Percentiles rank a stretch among this genome's conserved stretches.
These are phyloP conservation scores for Plemyria rubiginata DNA, from an alignment of 2,888 invertebrate genomes.

Conservation along the genomic window DNA sequence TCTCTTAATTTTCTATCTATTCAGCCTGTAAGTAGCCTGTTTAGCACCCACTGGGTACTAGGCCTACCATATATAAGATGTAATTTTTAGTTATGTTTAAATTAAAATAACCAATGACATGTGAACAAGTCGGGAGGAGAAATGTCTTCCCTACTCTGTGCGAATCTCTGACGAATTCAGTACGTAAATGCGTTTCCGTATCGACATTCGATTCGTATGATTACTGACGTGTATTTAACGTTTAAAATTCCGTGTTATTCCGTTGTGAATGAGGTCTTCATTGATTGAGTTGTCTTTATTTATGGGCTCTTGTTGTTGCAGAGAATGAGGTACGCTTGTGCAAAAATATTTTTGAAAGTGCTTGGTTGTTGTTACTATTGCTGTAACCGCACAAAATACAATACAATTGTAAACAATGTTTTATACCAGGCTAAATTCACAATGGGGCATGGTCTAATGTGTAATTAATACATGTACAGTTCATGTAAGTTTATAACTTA, in stretches of 20 bases:
- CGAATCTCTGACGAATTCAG: slow-evolving; percentile 41
- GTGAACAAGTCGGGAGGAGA: too few relatives aligned
- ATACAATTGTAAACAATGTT: too few relatives aligned
- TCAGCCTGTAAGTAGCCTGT: too few relatives aligned
- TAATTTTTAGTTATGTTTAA: too few relatives aligned
- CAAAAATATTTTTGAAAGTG: not conserved
- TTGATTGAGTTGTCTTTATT: slow-evolving; percentile 25
- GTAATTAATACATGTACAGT: too few relatives aligned
- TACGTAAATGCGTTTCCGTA: slow-evolving; percentile 37
- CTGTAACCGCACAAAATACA: not conserved
- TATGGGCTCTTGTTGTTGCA: not conserved
- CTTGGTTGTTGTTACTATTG: not conserved
- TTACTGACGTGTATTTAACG: slow-evolving; percentile 48
- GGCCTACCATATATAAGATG: too few relatives aligned
- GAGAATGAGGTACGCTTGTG: not conserved
- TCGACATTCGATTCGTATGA: slow-evolving; percentile 52
- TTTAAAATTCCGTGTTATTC: slow-evolving; percentile 35
- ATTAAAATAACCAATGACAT: too few relatives aligned
- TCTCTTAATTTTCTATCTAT: too few relatives aligned
- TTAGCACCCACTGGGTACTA: too few relatives aligned
- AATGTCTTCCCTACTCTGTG: slow-evolving; percentile 8
- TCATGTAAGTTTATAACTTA: too few relatives aligned
- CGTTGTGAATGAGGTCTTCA: slow-evolving; percentile 30
- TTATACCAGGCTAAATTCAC: too few relatives aligned
- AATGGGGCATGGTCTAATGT: too few relatives aligned